Base-by-base conservation (phyloP, 2,888 invertebrate species). In the Slavum lentiscoides region DNA sequence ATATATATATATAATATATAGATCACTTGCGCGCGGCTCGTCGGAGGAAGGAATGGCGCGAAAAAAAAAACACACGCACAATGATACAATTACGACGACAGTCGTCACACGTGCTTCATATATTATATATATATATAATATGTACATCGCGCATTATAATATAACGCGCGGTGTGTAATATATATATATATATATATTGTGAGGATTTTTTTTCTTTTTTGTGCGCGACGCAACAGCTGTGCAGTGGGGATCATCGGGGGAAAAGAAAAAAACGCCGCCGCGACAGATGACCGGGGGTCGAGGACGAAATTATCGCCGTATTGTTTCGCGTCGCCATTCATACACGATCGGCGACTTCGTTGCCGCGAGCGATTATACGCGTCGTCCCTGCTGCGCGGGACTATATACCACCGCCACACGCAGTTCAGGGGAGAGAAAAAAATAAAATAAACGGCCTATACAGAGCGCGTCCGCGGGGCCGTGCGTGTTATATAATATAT, bases 281-380 rank as follows among this genome's bases (percentile, higher is more conserved):
- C 64, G 39, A 77, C 70, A 69, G 77, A 80, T 80, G 77, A 80
- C 77, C 77, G 77, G 21, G 68, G 77, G 77, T 64, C 68, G 61
- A 67, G n/a, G 49, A 61, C 64, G 70, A 80, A 80, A 80, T 80
- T 80, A 80, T 80, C 77, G 77, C n/a, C 55, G 55, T 80, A 80
- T 80, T 80, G 77, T 80, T 80, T 80, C 69, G 67, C 11, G 11
- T 49, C 59, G 67, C 23, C 59, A 39, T 74, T 75, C 67, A 23
- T 58, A 30, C n/a, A 7, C 9, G 8, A 1, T 19, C 23, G 21
- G 39, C 8, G 8, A 39, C 39, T n/a, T n/a, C n/a, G n/a, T n/a
- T 6, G 39, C 13, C 49, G 11, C 13, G 11, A 1, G 49, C 13
- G 11, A 49, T 1, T 3, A 15, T 11, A 9, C 1, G 11, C 13